Base-by-base conservation (phyloP, 1,140 invertebrate genomes). In the Hestina assimilis region DNA sequence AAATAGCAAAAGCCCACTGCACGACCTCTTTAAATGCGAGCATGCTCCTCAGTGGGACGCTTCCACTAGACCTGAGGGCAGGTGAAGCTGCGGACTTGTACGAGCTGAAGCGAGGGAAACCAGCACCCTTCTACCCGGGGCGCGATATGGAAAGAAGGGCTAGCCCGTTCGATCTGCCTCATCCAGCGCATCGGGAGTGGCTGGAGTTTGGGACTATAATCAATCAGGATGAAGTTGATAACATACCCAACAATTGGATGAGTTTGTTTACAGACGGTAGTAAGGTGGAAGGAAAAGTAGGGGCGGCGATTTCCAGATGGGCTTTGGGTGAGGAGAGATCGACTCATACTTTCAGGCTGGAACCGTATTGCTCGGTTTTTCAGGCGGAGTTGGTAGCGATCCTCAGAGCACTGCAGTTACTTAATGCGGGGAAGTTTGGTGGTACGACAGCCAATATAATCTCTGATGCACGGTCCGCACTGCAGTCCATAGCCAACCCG, bases 181-280 rank as follows among this genome's bases (percentile, higher is more conserved):
- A 28, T 9, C 26, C 26, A 5, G 26, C 26, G 3, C 23, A 3
- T 2, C 6, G 2, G 8, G 26, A 28, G 8, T 5, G 4, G 2
- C 2, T 28, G 3, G n/a, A 9, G 3, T 9, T 8, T 9, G 2
- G 2, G 2, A 5, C 2, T 5, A 28, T 28, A 2, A 2, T 2
- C 2, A 28, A 5, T 2, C 26, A 28, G 8, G 8, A 5, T 8
- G 8, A 28, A 5, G 3, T 28, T 8, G 8, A 3, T 4, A 9
- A 8, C 6, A 28, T 9, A 28, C 1, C 6, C 4, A 4, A 6
- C n/a, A 28, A 28, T 6, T 3, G 8, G 8, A 9, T 31, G 1
- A 31, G 7, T 11, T 11, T 31, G 1, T 31, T 11, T n/a, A 63
- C 60, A 0, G 60, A 63, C 8, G 60, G 59, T 1, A 55, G 52